phyloP scores from a whole-genome alignment of 2,888 invertebrate genomes.

The Drosophila trichaetosa region DNA sequence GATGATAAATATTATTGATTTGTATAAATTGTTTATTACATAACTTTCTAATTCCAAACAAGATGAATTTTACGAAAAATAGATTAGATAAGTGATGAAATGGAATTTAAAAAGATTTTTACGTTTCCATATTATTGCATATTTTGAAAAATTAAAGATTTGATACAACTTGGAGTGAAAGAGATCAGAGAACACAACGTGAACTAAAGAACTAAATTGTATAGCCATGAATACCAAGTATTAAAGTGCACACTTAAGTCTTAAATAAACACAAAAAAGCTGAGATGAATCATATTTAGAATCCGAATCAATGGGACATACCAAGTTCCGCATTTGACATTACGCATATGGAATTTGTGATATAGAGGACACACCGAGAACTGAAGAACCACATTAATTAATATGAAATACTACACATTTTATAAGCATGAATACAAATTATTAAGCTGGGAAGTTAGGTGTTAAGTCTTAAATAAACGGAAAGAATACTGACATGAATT shows the following conservation, averaged over 20 bases:
- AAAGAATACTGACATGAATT: not conserved
- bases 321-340: not conserved
- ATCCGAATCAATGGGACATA: not conserved
- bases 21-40: not conserved
- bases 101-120: not conserved
- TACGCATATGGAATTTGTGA: not conserved
- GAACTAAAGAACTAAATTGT: too few relatives aligned
- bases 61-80: not conserved
- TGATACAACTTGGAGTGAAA: not conserved
- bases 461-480: not conserved
- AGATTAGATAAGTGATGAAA: not conserved
- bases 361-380: not conserved
- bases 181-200: not conserved
- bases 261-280: not conserved
- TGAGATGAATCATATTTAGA: slow-evolving; percentile 5
- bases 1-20: not conserved
- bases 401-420: not conserved
- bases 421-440: too few relatives aligned
- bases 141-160: not conserved
- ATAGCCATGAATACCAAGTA: not conserved
- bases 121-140: not conserved
- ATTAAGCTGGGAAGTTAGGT: not conserved
- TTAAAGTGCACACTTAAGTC: not conserved
- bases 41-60: not conserved
- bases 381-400: not conserved